Evolutionary conservation across 2,888 invertebrate genomes (phyloP), one percentile per base, ranked within the genome.

Genomic region (Branchellion lobata): DNA sequence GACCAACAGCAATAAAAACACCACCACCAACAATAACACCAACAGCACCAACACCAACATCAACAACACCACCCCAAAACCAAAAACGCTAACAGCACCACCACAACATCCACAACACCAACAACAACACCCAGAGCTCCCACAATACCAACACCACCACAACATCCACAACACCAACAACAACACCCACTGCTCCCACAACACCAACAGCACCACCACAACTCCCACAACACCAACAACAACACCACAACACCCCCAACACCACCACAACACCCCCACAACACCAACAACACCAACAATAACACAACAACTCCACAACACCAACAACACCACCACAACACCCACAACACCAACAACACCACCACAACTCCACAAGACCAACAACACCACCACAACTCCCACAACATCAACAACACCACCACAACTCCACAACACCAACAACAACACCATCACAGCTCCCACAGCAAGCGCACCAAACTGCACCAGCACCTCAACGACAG

Each of bases 401-500:
- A 14, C 61, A 14, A 18, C 24, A 57, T 57, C 3, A 24, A 18
- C 61, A 24, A 24, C 24, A 24, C 5, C 5, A 57, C 3, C 61
- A 24, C 21, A 57, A 5, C 8, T 24, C 3, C 3, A 24, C 3
- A 57, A 57, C 21, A 57, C n/a, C n/a, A 57, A 18, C 5, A 18
- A 18, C 8, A 57, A 57, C 61, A 57, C 61, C 5, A 57, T 5
- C 5, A 57, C 14, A 51, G 53, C n/a, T 57, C 34, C 21, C 77
- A 77, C 65, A 61, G 61, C 33, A 18, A 27, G 33, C n/a, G 65
- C 21, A 29, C 34, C 2, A 57, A 77, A 36, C 31, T 77, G 11
- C 57, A 77, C 77, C 34, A 77, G 11, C 36, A 36, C 21, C 29
- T 77, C 31, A 65, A 77, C 33, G 31, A 31, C 34, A 65, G 65